A percentile compares a stretch with the other conserved stretches of the same genome.
Evolutionary conservation across 2,888 invertebrate genomes (phyloP).

Genomic region (Ptychoptera contaminata): DNA sequence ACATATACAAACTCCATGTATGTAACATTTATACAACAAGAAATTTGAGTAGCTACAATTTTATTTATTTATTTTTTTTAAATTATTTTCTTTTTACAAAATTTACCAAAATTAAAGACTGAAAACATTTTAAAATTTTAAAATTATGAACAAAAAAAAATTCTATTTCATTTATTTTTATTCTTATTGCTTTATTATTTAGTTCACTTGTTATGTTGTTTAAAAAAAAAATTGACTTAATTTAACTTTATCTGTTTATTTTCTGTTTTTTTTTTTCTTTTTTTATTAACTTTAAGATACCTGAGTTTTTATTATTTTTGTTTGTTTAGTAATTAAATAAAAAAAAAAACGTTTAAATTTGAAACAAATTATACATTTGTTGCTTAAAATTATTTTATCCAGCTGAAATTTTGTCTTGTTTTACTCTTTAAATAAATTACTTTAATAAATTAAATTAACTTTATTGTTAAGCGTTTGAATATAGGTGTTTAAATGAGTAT

Average conservation of each 20-base stretch:
- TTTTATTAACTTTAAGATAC: background rate
- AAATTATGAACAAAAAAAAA: background rate
- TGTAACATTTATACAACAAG: slow-evolving; percentile 14
- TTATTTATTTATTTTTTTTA: background rate
- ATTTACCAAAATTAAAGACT: background rate
- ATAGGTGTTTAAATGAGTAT: too few species aligned
- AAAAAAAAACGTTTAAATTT: background rate
- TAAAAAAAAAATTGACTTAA: background rate
- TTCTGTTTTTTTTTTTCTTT: background rate
- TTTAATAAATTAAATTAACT: too few species aligned
- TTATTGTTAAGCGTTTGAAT: too few species aligned
- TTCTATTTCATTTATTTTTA: background rate
- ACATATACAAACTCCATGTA: slow-evolving; percentile 12
- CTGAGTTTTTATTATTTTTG: background rate
- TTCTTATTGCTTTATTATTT: background rate
- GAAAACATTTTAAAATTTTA: background rate
- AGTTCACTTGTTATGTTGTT: too few species aligned
- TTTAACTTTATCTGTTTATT: background rate
- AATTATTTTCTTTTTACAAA: background rate
- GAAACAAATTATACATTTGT: too few species aligned
- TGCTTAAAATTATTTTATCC: too few species aligned
- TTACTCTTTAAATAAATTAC: too few species aligned
- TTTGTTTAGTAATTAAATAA: background rate
- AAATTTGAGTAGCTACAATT: slow-evolving; percentile 1
- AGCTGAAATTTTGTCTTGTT: too few species aligned